These are phyloP conservation scores for Nycteola revayana DNA, from an alignment of 2,888 invertebrate species.

Conservation along the genomic window DNA sequence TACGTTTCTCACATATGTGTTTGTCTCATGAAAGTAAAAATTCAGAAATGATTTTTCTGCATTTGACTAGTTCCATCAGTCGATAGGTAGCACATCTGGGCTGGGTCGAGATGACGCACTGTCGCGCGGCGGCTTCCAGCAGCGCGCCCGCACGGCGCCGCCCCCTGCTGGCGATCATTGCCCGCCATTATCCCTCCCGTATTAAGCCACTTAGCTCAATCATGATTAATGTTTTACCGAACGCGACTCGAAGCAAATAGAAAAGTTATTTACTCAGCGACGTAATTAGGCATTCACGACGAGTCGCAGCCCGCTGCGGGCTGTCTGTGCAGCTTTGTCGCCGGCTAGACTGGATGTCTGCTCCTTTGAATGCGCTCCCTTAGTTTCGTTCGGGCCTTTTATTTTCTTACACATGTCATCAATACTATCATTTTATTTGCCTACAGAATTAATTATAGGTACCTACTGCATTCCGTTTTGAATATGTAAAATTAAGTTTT, in stretches of 20 bases:
- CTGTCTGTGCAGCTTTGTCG: conserved; percentile 64
- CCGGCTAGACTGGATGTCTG: conserved; percentile 68
- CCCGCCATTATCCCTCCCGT: conserved; percentile 78
- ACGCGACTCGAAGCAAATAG: conserved; percentile 75
- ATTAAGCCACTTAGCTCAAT: conserved; percentile 83
- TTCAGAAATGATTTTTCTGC: no score
- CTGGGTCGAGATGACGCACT: conserved; percentile 47
- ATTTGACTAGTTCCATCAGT: no score
- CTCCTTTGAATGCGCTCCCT: conserved; percentile 43
- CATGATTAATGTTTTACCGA: conserved; percentile 82
- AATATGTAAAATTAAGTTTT: no score
- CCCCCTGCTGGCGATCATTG: conserved; percentile 78
- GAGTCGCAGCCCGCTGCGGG: conserved; percentile 70
- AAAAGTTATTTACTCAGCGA: conserved; percentile 78
- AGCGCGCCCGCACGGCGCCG: conserved; percentile 68
- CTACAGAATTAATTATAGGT: no score
- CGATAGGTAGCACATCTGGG: no score
- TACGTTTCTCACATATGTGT: no score
- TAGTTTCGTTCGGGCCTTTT: conserved; percentile 45
- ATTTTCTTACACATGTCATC: conserved; percentile 24
- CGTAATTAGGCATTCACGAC: conserved; percentile 80
- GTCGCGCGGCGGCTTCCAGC: conserved; percentile 59
- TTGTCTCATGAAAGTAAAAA: no score
- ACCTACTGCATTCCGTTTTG: no score
- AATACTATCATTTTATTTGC: no score